A percentile compares a stretch with the other conserved stretches of the same genome.
These are phyloP conservation scores for Dryomyza anilis DNA, from an alignment of 2,888 invertebrate genomes.

Conservation along the genomic window DNA sequence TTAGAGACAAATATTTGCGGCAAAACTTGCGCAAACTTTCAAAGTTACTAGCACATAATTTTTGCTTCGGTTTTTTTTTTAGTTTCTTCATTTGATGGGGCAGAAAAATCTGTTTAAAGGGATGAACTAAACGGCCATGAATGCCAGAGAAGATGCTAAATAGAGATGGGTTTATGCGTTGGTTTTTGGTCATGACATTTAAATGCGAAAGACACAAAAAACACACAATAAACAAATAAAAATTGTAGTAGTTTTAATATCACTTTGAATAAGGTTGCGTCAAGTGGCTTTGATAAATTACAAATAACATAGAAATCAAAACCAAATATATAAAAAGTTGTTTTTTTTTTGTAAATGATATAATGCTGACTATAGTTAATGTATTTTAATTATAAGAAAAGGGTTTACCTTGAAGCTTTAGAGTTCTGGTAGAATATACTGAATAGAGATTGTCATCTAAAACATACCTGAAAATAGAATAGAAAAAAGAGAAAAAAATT, in stretches of 20 bases:
- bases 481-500: too few species aligned
- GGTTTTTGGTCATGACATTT: slow-evolving; percentile 15
- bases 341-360: too few species aligned
- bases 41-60: background rate
- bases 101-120: slow-evolving; percentile 3
- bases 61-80: background rate
- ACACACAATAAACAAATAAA: too few species aligned
- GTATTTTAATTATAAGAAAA: too few species aligned
- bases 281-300: slow-evolving; percentile 8
- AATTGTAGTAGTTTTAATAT: slow-evolving; percentile 10
- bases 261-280: slow-evolving; percentile 4
- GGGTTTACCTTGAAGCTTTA: too few species aligned
- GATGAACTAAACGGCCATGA: background rate
- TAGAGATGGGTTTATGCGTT: background rate
- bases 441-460: too few species aligned
- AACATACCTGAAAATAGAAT: too few species aligned
- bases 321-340: too few species aligned
- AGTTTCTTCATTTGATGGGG: background rate
- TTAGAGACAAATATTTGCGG: slow-evolving; percentile 20
- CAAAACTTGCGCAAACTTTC: slow-evolving; percentile 18
- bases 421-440: too few species aligned
- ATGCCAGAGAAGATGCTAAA: background rate
- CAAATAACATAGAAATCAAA: too few species aligned
- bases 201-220: too few species aligned
- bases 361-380: too few species aligned